Percentiles rank a stretch among this genome's conserved stretches.
Conservation (phyloP, 2,113 vertebrate genomes). For the Mormoops blainvillei region DNA sequence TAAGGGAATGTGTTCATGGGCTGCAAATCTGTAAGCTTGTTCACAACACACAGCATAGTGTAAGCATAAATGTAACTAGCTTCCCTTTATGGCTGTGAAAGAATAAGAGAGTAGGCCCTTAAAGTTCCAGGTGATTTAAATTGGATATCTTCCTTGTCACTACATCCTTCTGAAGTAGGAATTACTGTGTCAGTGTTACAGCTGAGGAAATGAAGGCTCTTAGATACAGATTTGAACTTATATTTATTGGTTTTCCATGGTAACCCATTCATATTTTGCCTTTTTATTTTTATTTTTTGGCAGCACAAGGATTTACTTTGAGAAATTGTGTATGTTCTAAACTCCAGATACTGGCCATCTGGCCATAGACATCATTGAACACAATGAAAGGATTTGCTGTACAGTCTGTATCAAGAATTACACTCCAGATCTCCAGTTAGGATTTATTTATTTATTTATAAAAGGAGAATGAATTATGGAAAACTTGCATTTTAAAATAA, state of each 20-base stretch:
- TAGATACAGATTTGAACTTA: not conserved
- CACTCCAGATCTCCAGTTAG: not conserved
- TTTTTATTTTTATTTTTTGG: not conserved
- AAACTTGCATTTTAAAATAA: not conserved
- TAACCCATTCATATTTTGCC: not conserved
- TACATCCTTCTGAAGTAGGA: not conserved
- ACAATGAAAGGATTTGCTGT: not conserved
- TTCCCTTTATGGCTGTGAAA: not conserved
- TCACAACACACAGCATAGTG: not conserved
- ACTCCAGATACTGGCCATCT: not conserved
- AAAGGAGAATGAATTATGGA: not conserved
- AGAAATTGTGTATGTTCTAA: not conserved
- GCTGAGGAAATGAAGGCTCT: not conserved
- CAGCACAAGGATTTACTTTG: not conserved
- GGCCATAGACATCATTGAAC: not conserved
- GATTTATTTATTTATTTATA: not conserved
- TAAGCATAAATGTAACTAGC: not conserved
- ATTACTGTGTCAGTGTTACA: not conserved
- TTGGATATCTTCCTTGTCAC: not conserved
- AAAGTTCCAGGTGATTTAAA: not conserved
- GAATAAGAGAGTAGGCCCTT: not conserved
- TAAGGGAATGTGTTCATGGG: not conserved
- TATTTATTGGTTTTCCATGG: not conserved
- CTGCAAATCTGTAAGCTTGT: not conserved
- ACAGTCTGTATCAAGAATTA: not conserved